A percentile compares a stretch with the other conserved stretches of the same genome.
Evolutionary conservation across 2,797 vertebrate genomes (phyloP).

Genomic region (Falco columbarius): DNA sequence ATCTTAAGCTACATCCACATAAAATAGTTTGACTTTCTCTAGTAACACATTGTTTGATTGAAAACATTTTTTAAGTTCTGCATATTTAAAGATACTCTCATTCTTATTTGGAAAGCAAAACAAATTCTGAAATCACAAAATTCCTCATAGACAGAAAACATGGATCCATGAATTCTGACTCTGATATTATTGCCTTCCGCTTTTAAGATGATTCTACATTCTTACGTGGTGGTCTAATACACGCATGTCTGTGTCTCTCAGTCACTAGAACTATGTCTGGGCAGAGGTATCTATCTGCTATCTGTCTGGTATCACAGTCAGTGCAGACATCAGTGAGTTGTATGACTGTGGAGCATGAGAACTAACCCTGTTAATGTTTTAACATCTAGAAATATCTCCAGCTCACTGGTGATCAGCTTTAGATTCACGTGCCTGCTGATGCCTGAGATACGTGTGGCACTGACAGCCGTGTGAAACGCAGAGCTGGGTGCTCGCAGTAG

Average conservation of each 20-base stretch:
- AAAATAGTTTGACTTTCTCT: background rate
- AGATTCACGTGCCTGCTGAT: background rate
- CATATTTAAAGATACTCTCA: background rate
- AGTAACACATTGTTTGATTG: background rate
- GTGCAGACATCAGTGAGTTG: background rate
- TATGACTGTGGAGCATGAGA: background rate
- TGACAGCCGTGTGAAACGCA: background rate
- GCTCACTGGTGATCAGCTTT: background rate
- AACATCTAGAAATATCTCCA: background rate
- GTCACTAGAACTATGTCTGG: background rate
- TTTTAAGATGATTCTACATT: background rate
- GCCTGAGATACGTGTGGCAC: rapidly evolving
- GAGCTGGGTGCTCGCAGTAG: background rate
- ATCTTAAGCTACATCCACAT: background rate
- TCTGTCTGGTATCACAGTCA: background rate
- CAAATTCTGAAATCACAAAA: background rate
- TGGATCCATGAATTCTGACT: background rate
- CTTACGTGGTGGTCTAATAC: background rate
- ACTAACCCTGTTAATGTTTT: background rate
- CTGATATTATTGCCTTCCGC: background rate
- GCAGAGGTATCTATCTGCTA: background rate
- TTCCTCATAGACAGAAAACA: background rate
- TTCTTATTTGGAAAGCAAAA: background rate
- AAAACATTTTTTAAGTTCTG: background rate
- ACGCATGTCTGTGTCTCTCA: background rate